Conservation (phyloP, 2,113 vertebrate genomes). For the Ardeotis arabs region DNA sequence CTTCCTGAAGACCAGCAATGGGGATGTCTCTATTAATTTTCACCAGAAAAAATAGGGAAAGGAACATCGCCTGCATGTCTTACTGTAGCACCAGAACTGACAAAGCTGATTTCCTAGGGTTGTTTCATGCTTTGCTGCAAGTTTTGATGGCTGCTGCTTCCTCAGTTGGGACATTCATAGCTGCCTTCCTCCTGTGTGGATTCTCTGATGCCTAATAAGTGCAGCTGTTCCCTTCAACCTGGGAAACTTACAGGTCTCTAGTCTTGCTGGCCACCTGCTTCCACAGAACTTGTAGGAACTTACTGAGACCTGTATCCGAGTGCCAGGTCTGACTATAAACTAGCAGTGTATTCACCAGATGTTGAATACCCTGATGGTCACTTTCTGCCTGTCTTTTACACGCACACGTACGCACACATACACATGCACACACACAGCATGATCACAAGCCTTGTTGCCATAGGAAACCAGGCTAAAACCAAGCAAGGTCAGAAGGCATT, state of each 20-base stretch:
- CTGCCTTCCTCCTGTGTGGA: neutral
- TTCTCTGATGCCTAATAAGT: neutral
- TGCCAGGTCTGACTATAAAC: neutral
- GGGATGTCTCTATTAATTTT: neutral
- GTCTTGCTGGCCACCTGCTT: neutral
- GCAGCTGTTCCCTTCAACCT: neutral
- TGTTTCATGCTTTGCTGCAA: neutral
- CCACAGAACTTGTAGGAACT: neutral
- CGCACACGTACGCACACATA: accelerated
- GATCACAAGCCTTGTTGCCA: slow-evolving; percentile 48
- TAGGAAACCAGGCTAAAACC: slow-evolving; percentile 55
- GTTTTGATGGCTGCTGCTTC: neutral
- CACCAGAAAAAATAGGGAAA: neutral
- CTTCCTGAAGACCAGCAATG: neutral
- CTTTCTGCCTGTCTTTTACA: neutral
- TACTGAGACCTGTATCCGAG: neutral
- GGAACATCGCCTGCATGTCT: neutral
- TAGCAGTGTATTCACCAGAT: neutral
- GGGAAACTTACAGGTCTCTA: neutral
- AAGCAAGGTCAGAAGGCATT: slow-evolving; percentile 54
- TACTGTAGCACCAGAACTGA: neutral
- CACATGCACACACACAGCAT: neutral
- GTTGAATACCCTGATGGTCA: neutral
- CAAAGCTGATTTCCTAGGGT: neutral
- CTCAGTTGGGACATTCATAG: neutral